Conservation (phyloP, 2,113 vertebrate species). For the Micronisus gabar region DNA sequence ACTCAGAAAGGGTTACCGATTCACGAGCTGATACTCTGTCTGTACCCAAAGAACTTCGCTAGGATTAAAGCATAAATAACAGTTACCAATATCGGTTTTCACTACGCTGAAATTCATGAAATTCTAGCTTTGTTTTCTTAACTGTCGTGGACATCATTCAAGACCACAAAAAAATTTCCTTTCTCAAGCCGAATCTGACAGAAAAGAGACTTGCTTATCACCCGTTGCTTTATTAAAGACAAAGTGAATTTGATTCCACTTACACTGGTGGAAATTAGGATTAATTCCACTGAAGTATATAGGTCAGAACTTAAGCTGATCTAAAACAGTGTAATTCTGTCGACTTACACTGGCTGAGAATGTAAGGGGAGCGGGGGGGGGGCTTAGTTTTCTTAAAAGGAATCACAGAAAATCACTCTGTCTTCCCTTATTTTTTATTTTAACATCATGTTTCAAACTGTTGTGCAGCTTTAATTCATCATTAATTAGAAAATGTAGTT, state of each 20-base stretch:
- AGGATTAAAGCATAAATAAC: neutral
- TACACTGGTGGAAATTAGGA: conserved; percentile 38
- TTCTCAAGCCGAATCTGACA: neutral
- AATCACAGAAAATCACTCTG: neutral
- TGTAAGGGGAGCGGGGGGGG: neutral
- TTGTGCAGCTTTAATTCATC: neutral
- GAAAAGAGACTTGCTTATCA: neutral
- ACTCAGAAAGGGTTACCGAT: neutral
- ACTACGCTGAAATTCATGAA: neutral
- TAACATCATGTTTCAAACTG: neutral
- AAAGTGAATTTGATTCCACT: conserved; percentile 9
- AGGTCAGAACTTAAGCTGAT: conserved; percentile 40
- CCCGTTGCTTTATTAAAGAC: neutral
- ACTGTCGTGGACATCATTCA: neutral
- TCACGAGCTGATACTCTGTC: neutral
- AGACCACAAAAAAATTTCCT: neutral
- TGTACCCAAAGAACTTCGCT: neutral
- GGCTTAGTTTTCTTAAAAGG: neutral
- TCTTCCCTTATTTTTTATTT: neutral
- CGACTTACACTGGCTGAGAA: neutral
- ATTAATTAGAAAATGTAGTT: neutral
- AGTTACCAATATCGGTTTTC: neutral
- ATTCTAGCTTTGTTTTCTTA: neutral
- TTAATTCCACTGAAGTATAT: conserved; percentile 14
- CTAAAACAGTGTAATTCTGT: neutral